Percentiles rank a stretch among this genome's conserved stretches.
Evolutionary conservation across 2,113 vertebrate species (phyloP).

Genomic region (Xenopus tropicalis): DNA sequence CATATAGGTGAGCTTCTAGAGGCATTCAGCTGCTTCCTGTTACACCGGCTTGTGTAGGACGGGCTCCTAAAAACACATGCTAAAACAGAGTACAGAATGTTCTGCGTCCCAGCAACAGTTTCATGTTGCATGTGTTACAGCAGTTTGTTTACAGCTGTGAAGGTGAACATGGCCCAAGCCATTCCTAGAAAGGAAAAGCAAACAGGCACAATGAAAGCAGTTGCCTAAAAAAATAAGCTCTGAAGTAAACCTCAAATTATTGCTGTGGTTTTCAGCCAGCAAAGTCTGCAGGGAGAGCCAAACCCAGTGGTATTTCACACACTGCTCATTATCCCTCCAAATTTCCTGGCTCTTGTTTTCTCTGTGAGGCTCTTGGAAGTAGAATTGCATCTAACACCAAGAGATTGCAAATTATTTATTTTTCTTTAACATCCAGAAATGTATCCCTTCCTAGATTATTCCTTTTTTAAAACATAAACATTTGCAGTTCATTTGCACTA

Average conservation of each 20-base stretch:
- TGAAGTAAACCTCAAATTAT: conserved; percentile 15
- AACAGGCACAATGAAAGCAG: not conserved
- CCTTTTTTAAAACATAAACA: too few relatives aligned
- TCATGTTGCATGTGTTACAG: conserved; percentile 58
- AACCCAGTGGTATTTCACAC: conserved; percentile 15
- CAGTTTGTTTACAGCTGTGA: conserved; percentile 59
- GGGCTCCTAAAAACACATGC: conserved; percentile 51
- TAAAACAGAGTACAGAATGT: conserved; percentile 56
- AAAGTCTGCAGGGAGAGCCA: not conserved
- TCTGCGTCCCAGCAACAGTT: conserved; percentile 60
- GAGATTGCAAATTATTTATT: too few relatives aligned
- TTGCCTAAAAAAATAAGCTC: conserved; percentile 9
- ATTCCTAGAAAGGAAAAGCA: conserved; percentile 49
- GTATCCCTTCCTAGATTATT: too few relatives aligned
- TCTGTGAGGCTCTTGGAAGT: too few relatives aligned
- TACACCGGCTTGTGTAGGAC: conserved; percentile 54
- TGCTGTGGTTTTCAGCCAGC: conserved; percentile 15
- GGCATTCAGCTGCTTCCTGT: conserved; percentile 51
- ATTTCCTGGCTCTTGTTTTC: not conserved
- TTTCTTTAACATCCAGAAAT: too few relatives aligned
- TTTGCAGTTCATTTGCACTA: too few relatives aligned
- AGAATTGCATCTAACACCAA: too few relatives aligned
- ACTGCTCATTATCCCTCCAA: not conserved
- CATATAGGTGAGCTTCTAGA: conserved; percentile 50
- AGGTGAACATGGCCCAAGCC: conserved; percentile 39